Conservation (phyloP, 2,113 vertebrate genomes). For the Poecile atricapillus region DNA sequence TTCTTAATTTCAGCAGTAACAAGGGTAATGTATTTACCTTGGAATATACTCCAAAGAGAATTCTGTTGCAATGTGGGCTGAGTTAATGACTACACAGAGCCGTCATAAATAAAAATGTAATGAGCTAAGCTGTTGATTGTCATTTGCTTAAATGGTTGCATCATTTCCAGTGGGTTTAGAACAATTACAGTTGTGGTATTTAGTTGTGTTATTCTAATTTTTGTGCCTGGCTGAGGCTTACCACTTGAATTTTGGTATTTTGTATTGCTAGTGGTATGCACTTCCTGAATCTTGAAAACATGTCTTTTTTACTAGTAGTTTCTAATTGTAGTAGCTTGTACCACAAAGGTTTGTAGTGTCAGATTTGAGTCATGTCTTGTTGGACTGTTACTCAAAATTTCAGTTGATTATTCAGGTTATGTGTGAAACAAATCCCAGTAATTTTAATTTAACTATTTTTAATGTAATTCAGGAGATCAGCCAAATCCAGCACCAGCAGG, state of each 20-base stretch:
- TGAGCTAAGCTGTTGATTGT: not conserved
- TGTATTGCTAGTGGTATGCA: not conserved
- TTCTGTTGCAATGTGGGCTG: not conserved
- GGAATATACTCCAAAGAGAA: not conserved
- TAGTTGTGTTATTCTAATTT: not conserved
- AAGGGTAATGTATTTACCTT: not conserved
- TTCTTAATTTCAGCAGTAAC: not conserved
- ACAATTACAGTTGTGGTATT: not conserved
- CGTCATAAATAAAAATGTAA: not conserved
- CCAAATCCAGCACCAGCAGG: constrained; percentile 95
- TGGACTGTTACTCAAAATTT: not conserved
- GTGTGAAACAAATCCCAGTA: not conserved
- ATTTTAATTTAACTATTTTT: not conserved
- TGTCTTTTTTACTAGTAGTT: not conserved
- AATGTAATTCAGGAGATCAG: constrained; percentile 85
- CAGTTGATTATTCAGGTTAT: not conserved
- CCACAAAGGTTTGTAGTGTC: not conserved
- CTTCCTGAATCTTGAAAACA: not conserved
- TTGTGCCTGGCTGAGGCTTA: not conserved
- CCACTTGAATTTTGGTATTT: not conserved
- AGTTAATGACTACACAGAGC: not conserved
- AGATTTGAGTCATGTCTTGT: not conserved
- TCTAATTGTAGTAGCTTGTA: not conserved
- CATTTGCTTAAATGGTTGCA: not conserved
- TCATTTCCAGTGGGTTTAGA: not conserved